Percentiles rank a stretch among this genome's conserved stretches.
Evolutionary conservation across 2,797 vertebrate genomes (phyloP).

Genomic region (Amphiprion clarkii): DNA sequence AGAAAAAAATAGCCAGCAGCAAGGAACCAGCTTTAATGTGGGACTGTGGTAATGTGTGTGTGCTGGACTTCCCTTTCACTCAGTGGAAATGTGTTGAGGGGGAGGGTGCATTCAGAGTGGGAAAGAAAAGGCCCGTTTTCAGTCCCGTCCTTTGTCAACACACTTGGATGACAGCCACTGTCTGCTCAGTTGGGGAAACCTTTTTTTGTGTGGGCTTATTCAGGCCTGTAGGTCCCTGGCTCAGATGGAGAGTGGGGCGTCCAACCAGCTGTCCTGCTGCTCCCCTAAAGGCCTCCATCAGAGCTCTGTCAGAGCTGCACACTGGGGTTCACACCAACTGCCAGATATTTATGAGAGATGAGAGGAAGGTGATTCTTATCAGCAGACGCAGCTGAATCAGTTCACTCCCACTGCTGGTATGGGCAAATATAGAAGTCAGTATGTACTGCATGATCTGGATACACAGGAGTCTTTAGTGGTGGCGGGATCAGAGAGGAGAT

Average conservation of each 20-base stretch:
- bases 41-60: background rate
- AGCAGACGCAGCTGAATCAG: conserved; percentile 15
- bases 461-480: too few species aligned
- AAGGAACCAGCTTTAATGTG: conserved; percentile 8
- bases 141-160: conserved; percentile 77
- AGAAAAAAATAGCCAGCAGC: conserved; percentile 13
- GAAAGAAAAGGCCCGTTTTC: conserved; percentile 61
- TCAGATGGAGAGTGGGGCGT: conserved; percentile 41
- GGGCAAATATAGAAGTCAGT: conserved; percentile 10
- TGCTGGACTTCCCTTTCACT: conserved; percentile 32
- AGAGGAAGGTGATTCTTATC: conserved; percentile 27
- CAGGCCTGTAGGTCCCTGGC: conserved; percentile 68
- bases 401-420: conserved; percentile 9
- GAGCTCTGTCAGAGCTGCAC: conserved; percentile 16
- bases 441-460: conserved; percentile 1
- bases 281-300: conserved; percentile 55
- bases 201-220: conserved; percentile 74
- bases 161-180: conserved; percentile 72
- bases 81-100: conserved; percentile 32
- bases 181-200: conserved; percentile 50
- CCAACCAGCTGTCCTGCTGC: conserved; percentile 34
- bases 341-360: background rate
- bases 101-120: conserved; percentile 38
- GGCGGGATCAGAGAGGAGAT: too few species aligned
- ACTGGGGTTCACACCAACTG: conserved; percentile 16